These are phyloP conservation scores for Huso huso DNA, from an alignment of 2,797 vertebrate genomes.

Conservation along the genomic window DNA sequence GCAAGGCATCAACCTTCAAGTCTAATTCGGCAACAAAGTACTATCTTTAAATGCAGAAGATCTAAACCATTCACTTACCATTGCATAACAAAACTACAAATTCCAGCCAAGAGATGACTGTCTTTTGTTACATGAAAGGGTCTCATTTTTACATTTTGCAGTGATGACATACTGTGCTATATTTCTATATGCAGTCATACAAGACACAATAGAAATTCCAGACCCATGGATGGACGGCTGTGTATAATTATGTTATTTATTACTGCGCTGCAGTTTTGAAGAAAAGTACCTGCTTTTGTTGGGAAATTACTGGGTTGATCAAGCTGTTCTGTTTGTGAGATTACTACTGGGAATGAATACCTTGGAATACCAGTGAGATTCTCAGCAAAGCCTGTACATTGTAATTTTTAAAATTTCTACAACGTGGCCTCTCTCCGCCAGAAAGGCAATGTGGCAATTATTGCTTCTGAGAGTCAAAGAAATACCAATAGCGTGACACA, in stretches of 20 bases:
- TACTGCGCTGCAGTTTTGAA: constrained; percentile 32
- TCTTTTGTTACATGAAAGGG: too few relatives aligned
- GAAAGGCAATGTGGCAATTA: constrained; percentile 28
- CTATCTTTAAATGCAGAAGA: too few relatives aligned
- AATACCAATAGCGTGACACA: constrained; percentile 19
- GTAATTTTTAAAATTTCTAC: constrained; percentile 30
- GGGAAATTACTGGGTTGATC: constrained; percentile 24
- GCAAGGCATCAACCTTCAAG: too few relatives aligned
- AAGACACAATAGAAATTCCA: constrained; percentile 16
- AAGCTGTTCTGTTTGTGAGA: constrained; percentile 28
- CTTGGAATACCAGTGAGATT: constrained; percentile 21
- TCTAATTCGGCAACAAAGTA: too few relatives aligned
- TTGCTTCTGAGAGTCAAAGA: constrained; percentile 29
- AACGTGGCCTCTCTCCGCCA: not conserved
- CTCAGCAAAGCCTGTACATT: constrained; percentile 22
- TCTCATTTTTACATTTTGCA: too few relatives aligned
- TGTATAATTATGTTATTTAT: constrained; percentile 36
- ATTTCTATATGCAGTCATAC: not conserved
- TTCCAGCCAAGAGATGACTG: too few relatives aligned
- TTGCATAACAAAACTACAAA: too few relatives aligned
- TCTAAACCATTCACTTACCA: too few relatives aligned
- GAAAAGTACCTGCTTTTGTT: constrained; percentile 10
- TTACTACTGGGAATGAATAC: constrained; percentile 25
- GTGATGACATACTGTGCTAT: not conserved
- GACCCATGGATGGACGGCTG: constrained; percentile 21